phyloP scores from a whole-genome alignment of 1,140 invertebrate genomes.

The Druon quercuslanigerum region DNA sequence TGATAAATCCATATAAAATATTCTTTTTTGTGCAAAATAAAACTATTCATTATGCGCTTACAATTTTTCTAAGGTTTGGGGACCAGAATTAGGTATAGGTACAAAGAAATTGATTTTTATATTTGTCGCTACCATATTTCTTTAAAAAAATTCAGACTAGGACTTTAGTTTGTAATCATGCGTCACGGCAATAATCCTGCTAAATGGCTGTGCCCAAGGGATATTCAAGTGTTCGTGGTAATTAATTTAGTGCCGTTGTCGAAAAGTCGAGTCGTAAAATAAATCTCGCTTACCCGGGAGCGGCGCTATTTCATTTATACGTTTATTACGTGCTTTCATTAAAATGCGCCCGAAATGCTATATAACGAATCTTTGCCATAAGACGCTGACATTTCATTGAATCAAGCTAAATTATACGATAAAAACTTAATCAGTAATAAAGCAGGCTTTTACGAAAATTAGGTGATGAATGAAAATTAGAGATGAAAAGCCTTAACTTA shows the following conservation, averaged over 20 bases:
- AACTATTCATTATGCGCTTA: too few relatives aligned
- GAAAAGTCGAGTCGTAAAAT: constrained; percentile 62
- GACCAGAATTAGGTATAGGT: neutral
- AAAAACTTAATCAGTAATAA: constrained; percentile 1
- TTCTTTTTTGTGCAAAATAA: too few relatives aligned
- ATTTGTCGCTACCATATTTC: neutral
- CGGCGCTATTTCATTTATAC: constrained; percentile 51
- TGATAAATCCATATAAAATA: too few relatives aligned
- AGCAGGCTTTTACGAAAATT: neutral
- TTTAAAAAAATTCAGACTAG: constrained; percentile 17
- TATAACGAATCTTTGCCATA: constrained; percentile 21
- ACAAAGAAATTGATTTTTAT: constrained; percentile 1
- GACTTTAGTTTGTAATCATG: constrained; percentile 28
- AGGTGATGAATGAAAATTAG: neutral
- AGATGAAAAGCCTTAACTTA: neutral
- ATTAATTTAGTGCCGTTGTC: constrained; percentile 62
- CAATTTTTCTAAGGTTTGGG: neutral
- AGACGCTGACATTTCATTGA: constrained; percentile 26
- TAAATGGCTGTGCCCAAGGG: constrained; percentile 47
- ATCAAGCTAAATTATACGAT: constrained; percentile 27
- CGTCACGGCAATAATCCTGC: constrained; percentile 51
- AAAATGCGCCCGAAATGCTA: constrained; percentile 60
- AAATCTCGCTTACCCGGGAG: constrained; percentile 49
- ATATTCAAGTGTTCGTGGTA: constrained; percentile 51
- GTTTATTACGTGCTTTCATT: constrained; percentile 62